phyloP scores from a whole-genome alignment of 2,888 invertebrate genomes.

The Mesochorus sp. region DNA sequence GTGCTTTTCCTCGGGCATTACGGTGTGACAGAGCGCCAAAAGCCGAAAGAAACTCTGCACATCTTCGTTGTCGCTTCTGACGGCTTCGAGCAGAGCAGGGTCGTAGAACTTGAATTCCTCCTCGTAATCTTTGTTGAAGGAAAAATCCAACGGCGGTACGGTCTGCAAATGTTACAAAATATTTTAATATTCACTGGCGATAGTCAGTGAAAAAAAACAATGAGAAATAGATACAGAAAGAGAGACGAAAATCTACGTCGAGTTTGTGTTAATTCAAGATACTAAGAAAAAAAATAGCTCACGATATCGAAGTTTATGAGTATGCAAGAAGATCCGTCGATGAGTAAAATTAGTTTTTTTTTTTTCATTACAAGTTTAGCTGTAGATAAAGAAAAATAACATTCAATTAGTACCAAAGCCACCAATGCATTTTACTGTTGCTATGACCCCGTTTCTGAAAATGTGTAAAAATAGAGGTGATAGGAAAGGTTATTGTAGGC shows the following conservation, averaged over 20 bases:
- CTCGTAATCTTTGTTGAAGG: conserved; percentile 96
- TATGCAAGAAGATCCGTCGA: conserved; percentile 19
- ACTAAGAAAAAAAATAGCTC: neutral
- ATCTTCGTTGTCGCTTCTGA: conserved; percentile 88
- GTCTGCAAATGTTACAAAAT: conserved; percentile 87
- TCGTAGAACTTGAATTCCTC: conserved; percentile 97
- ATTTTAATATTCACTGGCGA: too few species aligned
- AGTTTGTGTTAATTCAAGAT: conserved; percentile 1
- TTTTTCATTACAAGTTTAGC: conserved; percentile 14
- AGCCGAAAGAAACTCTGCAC: conserved; percentile 95
- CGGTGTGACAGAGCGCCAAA: conserved; percentile 98
- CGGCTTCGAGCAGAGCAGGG: conserved; percentile 91
- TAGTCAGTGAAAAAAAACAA: too few species aligned
- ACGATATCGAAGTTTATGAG: conserved; percentile 10
- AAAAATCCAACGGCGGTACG: conserved; percentile 93
- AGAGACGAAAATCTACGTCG: neutral
- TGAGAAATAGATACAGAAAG: neutral
- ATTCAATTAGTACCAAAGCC: conserved; percentile 54
- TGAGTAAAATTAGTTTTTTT: conserved; percentile 2
- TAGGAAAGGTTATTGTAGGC: too few species aligned
- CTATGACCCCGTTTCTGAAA: conserved; percentile 44
- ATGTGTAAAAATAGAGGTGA: too few species aligned
- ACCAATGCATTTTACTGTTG: conserved; percentile 36
- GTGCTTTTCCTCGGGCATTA: conserved; percentile 97
- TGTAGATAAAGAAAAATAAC: conserved; percentile 26